phyloP scores from a whole-genome alignment of 2,113 vertebrate species.

The Chloropsis cyanopogon region DNA sequence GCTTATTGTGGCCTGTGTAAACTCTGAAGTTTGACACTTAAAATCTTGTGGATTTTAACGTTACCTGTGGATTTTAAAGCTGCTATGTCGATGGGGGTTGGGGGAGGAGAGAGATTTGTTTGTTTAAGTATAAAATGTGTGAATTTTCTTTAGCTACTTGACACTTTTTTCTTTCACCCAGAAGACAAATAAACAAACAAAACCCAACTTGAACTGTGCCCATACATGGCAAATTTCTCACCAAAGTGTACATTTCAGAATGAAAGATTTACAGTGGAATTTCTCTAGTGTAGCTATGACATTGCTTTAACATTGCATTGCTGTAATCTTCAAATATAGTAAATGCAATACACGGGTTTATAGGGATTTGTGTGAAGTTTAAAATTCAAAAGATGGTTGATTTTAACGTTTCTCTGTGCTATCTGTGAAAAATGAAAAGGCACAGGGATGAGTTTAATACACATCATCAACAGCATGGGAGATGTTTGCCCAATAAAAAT shows the following conservation, averaged over 20 bases:
- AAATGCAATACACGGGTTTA: slow-evolving; percentile 6
- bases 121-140: not conserved
- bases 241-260: not conserved
- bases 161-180: not conserved
- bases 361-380: slow-evolving; percentile 17
- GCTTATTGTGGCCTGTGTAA: not conserved
- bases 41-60: not conserved
- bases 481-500: not conserved
- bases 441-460: not conserved
- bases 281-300: not conserved
- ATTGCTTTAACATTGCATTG: slow-evolving; percentile 39
- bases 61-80: not conserved
- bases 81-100: accelerated
- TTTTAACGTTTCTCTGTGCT: not conserved
- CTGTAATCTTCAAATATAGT: slow-evolving; percentile 21
- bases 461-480: not conserved
- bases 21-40: not conserved
- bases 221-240: slow-evolving; percentile 3
- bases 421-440: not conserved
- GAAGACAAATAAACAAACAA: slow-evolving; percentile 45
- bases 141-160: not conserved
- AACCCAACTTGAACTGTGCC: not conserved
- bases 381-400: not conserved
- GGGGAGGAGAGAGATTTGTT: not conserved
- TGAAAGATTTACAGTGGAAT: slow-evolving; percentile 3